A percentile compares a stretch with the other conserved stretches of the same genome.
These are phyloP conservation scores for Dinothrombium tinctorium DNA, from an alignment of 1,140 invertebrate species.

Conservation along the genomic window DNA sequence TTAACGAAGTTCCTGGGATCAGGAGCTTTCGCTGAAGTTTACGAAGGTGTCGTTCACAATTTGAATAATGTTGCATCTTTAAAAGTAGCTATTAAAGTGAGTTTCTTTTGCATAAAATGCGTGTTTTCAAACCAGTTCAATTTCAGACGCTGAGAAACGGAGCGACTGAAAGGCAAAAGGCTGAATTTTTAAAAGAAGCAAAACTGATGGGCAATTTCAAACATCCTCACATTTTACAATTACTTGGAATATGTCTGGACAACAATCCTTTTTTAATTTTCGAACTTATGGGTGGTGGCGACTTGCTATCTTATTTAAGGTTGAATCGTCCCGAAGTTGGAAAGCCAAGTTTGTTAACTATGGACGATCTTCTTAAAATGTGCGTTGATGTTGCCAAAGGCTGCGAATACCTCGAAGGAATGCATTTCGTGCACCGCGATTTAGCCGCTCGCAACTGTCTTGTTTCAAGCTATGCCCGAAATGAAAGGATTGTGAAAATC, in stretches of 20 bases:
- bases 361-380: slow-evolving; percentile 65
- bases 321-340: not conserved
- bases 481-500: slow-evolving; percentile 57
- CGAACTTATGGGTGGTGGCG: slow-evolving; percentile 90
- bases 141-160: slow-evolving; percentile 62
- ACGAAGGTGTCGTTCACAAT: not conserved
- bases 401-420: slow-evolving; percentile 69
- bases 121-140: slow-evolving; percentile 3
- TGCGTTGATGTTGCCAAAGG: slow-evolving; percentile 82
- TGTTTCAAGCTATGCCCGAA: slow-evolving; percentile 42
- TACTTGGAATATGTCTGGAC: slow-evolving; percentile 80
- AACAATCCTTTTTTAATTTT: slow-evolving; percentile 75
- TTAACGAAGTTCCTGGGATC: not conserved
- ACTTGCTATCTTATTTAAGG: slow-evolving; percentile 67
- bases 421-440: slow-evolving; percentile 85
- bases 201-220: slow-evolving; percentile 90
- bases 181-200: slow-evolving; percentile 87
- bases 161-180: slow-evolving; percentile 64
- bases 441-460: slow-evolving; percentile 79
- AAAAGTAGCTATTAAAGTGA: not conserved
- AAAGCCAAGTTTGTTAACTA: slow-evolving; percentile 26
- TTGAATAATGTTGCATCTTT: not conserved
- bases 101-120: not conserved
- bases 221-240: slow-evolving; percentile 73
- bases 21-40: slow-evolving; percentile 1